Conservation (phyloP, 2,888 invertebrate genomes). For the Anarsia innoxiella region DNA sequence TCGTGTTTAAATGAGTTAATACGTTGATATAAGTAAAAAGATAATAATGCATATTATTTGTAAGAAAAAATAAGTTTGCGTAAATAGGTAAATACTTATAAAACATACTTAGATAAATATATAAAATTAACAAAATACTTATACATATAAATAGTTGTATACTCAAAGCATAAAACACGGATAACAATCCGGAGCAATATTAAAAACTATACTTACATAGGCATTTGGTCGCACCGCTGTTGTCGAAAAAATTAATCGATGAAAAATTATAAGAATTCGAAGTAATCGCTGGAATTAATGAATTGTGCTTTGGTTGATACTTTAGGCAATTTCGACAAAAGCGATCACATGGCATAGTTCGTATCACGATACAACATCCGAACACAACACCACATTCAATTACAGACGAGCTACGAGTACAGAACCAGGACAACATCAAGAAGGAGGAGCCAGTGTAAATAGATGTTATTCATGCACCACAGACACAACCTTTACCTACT, state of each 20-base stretch:
- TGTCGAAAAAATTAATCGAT: slow-evolving; percentile 34
- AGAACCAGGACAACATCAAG: slow-evolving; percentile 36
- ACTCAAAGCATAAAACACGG: too few species aligned
- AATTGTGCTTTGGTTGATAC: too few species aligned
- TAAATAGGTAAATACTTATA: too few species aligned
- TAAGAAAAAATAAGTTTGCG: too few species aligned
- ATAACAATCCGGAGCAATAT: too few species aligned
- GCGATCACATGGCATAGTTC: slow-evolving; percentile 43
- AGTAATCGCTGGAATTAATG: slow-evolving; percentile 1
- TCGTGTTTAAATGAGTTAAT: too few species aligned
- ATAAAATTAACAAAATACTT: too few species aligned
- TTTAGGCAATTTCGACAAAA: slow-evolving; percentile 47
- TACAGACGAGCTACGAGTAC: slow-evolving; percentile 28
- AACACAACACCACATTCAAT: slow-evolving; percentile 67
- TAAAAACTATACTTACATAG: slow-evolving; percentile 31
- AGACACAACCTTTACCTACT: slow-evolving; percentile 19
- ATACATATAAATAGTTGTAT: too few species aligned
- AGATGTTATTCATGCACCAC: slow-evolving; percentile 76
- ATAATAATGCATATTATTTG: too few species aligned
- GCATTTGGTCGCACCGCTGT: slow-evolving; percentile 40
- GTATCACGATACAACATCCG: slow-evolving; percentile 38
- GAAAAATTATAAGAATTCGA: slow-evolving; percentile 3
- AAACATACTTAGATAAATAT: too few species aligned
- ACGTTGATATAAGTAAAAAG: too few species aligned
- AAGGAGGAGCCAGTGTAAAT: slow-evolving; percentile 40